phyloP scores from a whole-genome alignment of 2,888 invertebrate genomes.

The Phortica okadai region DNA sequence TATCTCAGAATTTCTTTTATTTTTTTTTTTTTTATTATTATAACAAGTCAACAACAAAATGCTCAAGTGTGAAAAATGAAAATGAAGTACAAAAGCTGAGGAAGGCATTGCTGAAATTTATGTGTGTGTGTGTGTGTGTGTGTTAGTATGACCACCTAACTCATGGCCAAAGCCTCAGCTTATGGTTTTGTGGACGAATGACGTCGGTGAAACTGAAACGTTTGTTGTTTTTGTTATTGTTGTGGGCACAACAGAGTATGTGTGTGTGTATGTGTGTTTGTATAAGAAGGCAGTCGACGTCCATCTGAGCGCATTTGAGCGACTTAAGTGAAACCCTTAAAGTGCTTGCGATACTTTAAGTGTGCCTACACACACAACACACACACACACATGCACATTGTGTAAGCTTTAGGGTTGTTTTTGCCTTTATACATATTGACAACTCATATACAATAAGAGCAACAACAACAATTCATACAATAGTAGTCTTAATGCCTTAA shows the following conservation, averaged over 20 bases:
- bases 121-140: not conserved
- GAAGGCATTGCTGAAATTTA: not conserved
- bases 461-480: conserved; percentile 43
- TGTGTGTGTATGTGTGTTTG: not conserved
- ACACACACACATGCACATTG: conserved; percentile 19
- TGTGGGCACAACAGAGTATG: not conserved
- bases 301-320: conserved; percentile 35
- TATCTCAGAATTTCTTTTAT: not conserved
- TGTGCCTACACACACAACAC: conserved; percentile 46
- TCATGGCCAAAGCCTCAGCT: too few relatives aligned
- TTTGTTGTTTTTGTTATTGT: not conserved
- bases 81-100: conserved; percentile 43
- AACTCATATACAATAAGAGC: conserved; percentile 25
- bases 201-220: not conserved
- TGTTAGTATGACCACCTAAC: not conserved
- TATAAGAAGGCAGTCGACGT: not conserved
- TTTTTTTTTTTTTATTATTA: not conserved
- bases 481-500: conserved; percentile 67
- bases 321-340: conserved; percentile 68
- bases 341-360: conserved; percentile 60
- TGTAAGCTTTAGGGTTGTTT: conserved; percentile 19
- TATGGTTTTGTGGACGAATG: not conserved
- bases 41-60: conserved; percentile 46
- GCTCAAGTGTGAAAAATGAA: conserved; percentile 58
- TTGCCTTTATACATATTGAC: not conserved